Evolutionary conservation across 2,797 vertebrate genomes (phyloP).

Genomic region (Adelosebastes latens): DNA sequence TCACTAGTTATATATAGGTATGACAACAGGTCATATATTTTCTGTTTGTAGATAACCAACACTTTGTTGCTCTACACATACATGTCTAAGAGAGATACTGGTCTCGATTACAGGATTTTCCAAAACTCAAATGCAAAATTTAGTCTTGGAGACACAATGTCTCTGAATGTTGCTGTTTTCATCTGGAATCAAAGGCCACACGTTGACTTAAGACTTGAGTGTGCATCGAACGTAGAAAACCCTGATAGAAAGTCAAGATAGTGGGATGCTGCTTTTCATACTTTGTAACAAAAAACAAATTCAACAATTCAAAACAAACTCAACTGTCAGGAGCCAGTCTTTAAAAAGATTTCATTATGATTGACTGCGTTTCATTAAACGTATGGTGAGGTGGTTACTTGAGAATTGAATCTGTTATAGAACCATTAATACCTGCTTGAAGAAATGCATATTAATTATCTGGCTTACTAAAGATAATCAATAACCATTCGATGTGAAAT

Average conservation of each 20-base stretch:
- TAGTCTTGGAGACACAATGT: not conserved
- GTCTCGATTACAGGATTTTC: conserved; percentile 6
- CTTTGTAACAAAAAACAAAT: not conserved
- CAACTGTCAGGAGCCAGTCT: conserved; percentile 30
- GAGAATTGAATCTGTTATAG: conserved; percentile 37
- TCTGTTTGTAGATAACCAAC: conserved; percentile 36
- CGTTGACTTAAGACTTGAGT: conserved; percentile 12
- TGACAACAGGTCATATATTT: conserved; percentile 40
- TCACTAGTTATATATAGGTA: conserved; percentile 53
- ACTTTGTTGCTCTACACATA: conserved; percentile 31
- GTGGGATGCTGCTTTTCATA: conserved; percentile 28
- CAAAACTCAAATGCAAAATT: not conserved
- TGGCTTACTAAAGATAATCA: conserved; percentile 10
- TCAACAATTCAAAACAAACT: not conserved
- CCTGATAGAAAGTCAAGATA: conserved; percentile 11
- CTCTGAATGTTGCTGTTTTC: conserved; percentile 17
- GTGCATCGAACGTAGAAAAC: not conserved
- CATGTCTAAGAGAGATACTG: conserved; percentile 14
- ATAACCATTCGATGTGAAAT: conserved; percentile 33
- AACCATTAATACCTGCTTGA: conserved; percentile 36
- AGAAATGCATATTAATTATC: conserved; percentile 27
- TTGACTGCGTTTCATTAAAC: conserved; percentile 45
- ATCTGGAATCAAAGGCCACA: conserved; percentile 19
- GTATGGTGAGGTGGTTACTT: conserved; percentile 47
- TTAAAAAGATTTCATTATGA: conserved; percentile 6